These are phyloP conservation scores for Saxidomus purpurata DNA, from an alignment of 1,140 invertebrate genomes.

Conservation along the genomic window DNA sequence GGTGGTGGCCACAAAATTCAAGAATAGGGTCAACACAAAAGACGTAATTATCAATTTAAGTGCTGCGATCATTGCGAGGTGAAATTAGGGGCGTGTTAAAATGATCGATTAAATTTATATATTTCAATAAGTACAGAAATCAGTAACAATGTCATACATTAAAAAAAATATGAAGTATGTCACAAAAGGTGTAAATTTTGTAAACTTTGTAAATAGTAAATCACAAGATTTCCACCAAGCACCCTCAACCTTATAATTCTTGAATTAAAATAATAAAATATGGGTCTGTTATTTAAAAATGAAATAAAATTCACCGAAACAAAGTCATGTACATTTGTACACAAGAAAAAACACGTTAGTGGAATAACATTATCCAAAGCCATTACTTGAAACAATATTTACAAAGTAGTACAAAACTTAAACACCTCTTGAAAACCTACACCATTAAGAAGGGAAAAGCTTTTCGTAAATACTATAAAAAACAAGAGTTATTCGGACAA, in stretches of 20 bases:
- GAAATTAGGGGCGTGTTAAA: slow-evolving; percentile 27
- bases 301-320: no score
- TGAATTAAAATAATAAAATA: no score
- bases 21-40: neutral
- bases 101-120: slow-evolving; percentile 11
- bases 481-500: slow-evolving; percentile 12
- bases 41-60: slow-evolving; percentile 6
- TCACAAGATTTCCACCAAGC: no score
- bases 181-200: no score
- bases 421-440: neutral
- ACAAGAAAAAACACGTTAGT: neutral
- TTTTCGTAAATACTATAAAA: neutral
- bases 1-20: slow-evolving; percentile 16
- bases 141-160: neutral
- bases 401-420: neutral
- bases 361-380: neutral
- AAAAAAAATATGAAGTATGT: no score
- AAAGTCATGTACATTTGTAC: neutral
- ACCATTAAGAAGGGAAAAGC: neutral
- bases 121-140: neutral
- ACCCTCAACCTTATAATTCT: no score
- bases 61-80: slow-evolving; percentile 13
- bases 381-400: slow-evolving; percentile 33
- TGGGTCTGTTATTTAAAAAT: no score
- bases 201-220: no score